Conservation (phyloP, 2,113 vertebrate species). For the Pao palembangensis region DNA sequence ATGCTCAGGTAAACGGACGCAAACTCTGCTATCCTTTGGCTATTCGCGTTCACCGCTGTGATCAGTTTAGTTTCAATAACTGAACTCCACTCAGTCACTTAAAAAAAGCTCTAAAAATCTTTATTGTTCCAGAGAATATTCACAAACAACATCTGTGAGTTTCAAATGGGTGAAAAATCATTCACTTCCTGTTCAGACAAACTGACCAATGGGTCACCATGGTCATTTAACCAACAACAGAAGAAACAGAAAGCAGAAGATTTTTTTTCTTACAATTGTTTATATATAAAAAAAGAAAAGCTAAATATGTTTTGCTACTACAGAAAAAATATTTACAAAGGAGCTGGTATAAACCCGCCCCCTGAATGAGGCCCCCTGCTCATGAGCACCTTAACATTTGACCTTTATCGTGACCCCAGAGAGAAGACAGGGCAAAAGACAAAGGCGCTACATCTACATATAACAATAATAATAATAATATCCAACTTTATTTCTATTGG, state of each 20-base stretch:
- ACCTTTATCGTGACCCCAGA: not conserved
- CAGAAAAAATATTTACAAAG: conserved; percentile 68
- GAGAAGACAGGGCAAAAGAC: not conserved
- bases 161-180: conserved; percentile 7
- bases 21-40: no score
- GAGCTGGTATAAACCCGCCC: conserved; percentile 34
- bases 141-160: conserved; percentile 39
- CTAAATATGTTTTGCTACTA: conserved; percentile 49
- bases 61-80: not conserved
- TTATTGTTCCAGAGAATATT: conserved; percentile 62
- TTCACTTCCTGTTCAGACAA: conserved; percentile 3
- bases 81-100: conserved; percentile 9
- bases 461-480: conserved; percentile 23
- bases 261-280: conserved; percentile 53
- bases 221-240: conserved; percentile 6
- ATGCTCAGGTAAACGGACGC: no score
- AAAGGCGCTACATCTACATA: conserved; percentile 25
- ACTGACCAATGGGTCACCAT: conserved; percentile 15
- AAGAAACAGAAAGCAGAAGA: conserved; percentile 25
- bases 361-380: not conserved
- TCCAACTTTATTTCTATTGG: conserved; percentile 21
- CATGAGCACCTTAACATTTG: conserved; percentile 15
- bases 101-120: conserved; percentile 62
- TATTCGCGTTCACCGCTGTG: no score
- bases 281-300: conserved; percentile 57